Evolutionary conservation across 2,888 invertebrate species (phyloP).

Genomic region (Eilema depressum): DNA sequence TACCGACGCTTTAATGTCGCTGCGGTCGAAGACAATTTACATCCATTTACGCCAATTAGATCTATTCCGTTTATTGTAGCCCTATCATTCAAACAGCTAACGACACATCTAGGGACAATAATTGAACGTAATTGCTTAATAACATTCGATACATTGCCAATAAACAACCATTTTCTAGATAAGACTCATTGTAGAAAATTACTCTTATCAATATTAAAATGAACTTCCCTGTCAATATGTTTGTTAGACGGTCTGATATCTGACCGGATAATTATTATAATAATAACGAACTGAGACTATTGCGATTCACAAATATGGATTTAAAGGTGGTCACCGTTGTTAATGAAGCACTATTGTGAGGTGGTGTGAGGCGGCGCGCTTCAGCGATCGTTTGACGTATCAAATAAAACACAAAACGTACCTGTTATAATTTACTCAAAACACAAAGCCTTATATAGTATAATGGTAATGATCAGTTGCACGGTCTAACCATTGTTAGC

Average conservation of each 20-base stretch:
- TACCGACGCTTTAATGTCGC: slow-evolving; percentile 43
- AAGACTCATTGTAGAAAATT: slow-evolving; percentile 66
- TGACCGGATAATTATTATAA: slow-evolving; percentile 61
- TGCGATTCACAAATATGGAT: slow-evolving; percentile 66
- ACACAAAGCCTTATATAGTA: slow-evolving; percentile 85
- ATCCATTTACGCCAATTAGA: slow-evolving; percentile 61
- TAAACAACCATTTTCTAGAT: slow-evolving; percentile 60
- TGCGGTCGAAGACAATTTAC: slow-evolving; percentile 59
- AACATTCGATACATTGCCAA: slow-evolving; percentile 62
- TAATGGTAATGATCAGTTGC: slow-evolving; percentile 86
- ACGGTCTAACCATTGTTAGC: slow-evolving; percentile 82
- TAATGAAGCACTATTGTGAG: slow-evolving; percentile 81
- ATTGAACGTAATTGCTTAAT: slow-evolving; percentile 80
- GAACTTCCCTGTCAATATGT: slow-evolving; percentile 60
- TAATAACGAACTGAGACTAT: slow-evolving; percentile 64
- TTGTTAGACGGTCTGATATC: slow-evolving; percentile 53
- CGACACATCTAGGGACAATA: slow-evolving; percentile 72
- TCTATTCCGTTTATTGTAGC: slow-evolving; percentile 61
- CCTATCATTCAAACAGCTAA: slow-evolving; percentile 59
- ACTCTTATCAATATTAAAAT: slow-evolving; percentile 58
- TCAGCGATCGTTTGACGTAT: slow-evolving; percentile 68
- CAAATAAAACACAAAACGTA: slow-evolving; percentile 78
- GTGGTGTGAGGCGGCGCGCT: slow-evolving; percentile 55
- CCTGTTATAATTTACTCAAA: slow-evolving; percentile 87
- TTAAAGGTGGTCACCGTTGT: slow-evolving; percentile 80